These are phyloP conservation scores for Octomys mimax DNA, from an alignment of 2,797 vertebrate species.

Conservation along the genomic window DNA sequence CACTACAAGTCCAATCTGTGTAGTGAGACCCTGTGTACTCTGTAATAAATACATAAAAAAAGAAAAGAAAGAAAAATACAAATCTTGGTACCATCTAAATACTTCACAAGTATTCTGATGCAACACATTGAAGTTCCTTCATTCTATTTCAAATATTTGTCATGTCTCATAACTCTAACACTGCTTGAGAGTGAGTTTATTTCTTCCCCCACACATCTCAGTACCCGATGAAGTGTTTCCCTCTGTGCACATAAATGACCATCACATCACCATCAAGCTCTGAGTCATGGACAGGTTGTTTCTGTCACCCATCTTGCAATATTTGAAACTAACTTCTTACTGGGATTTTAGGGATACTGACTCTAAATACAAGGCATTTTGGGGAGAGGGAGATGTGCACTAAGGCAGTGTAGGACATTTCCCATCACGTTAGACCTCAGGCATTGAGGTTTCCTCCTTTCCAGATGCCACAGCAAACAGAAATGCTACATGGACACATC, in stretches of 20 bases:
- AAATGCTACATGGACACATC: background rate
- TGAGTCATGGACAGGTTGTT: background rate
- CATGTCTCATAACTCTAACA: background rate
- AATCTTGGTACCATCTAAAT: background rate
- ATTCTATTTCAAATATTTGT: background rate
- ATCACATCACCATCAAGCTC: background rate
- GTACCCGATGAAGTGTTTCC: constrained; percentile 11
- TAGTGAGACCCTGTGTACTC: too few species aligned
- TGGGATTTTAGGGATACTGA: background rate
- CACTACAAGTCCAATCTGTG: too few species aligned
- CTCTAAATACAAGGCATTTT: background rate
- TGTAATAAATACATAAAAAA: background rate
- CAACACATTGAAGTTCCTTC: background rate
- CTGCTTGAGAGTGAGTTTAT: background rate
- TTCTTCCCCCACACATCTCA: background rate
- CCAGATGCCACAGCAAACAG: background rate
- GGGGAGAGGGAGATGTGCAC: background rate
- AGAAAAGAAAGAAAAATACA: background rate
- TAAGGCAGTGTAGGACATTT: background rate
- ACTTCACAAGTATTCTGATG: constrained; percentile 22
- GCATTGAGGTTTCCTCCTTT: background rate
- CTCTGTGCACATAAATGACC: background rate
- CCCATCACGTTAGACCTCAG: background rate
- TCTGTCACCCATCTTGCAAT: background rate
- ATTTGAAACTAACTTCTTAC: background rate